A percentile compares a stretch with the other conserved stretches of the same genome.
Conservation (phyloP, 2,797 vertebrate species). For the Peromyscus attwateri region DNA sequence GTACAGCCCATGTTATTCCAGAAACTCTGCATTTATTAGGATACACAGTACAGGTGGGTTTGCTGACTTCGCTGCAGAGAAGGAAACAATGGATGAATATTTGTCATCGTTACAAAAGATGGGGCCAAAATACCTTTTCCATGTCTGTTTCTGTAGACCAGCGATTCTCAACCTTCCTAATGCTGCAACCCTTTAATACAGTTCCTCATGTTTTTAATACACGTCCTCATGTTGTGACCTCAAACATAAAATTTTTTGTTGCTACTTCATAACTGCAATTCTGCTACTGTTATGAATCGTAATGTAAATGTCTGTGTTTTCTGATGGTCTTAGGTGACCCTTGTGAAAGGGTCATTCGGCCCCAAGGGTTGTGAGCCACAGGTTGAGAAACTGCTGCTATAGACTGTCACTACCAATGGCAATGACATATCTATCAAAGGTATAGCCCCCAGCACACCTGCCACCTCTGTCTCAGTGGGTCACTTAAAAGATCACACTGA, state of each 20-base stretch:
- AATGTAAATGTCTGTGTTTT: neutral
- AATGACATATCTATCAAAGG: accelerated
- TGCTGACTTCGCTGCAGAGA: neutral
- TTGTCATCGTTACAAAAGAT: neutral
- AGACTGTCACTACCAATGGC: neutral
- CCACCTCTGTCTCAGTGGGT: neutral
- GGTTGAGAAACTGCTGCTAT: neutral
- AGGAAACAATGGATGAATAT: neutral
- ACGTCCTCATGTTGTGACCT: neutral
- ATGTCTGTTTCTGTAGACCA: neutral
- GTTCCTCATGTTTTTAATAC: neutral
- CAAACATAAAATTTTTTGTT: neutral
- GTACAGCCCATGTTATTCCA: conserved; percentile 13
- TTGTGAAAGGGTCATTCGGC: neutral
- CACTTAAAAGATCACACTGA: neutral
- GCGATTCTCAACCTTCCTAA: neutral
- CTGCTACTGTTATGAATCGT: neutral
- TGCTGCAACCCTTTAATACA: neutral
- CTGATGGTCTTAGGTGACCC: neutral
- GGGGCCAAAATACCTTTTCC: neutral
- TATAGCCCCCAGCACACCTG: no score
- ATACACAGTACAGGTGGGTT: neutral
- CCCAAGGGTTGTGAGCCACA: neutral
- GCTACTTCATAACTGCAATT: neutral
- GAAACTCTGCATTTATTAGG: neutral